Evolutionary conservation across 2,797 vertebrate genomes (phyloP).

Genomic region (Pristis pectinata): DNA sequence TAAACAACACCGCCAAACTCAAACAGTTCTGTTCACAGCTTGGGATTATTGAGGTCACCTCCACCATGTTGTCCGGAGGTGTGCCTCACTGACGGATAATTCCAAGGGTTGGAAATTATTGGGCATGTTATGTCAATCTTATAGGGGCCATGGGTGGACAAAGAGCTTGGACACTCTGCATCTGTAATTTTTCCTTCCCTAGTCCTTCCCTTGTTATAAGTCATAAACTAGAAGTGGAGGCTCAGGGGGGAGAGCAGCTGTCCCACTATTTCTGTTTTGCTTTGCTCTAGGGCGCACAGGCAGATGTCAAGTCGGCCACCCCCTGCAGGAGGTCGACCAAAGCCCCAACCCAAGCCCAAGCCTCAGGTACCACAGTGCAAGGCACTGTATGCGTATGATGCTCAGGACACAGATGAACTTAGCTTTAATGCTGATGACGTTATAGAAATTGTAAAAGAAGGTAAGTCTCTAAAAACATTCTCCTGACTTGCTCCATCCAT

Average conservation of each 20-base stretch:
- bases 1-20: not conserved
- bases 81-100: not conserved
- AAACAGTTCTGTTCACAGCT: not conserved
- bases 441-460: constrained; percentile 91
- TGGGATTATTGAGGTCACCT: not conserved
- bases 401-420: constrained; percentile 96
- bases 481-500: not conserved
- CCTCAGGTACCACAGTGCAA: constrained; percentile 94
- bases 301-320: constrained; percentile 71
- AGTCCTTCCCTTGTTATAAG: not conserved
- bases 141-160: not conserved
- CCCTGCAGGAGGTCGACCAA: constrained; percentile 84
- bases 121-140: not conserved
- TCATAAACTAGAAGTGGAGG: not conserved
- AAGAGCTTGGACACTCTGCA: not conserved
- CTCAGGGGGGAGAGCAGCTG: not conserved
- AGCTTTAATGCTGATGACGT: constrained; percentile 93
- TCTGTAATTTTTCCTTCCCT: not conserved
- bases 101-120: no score
- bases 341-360: constrained; percentile 93
- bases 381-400: constrained; percentile 91
- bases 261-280: not conserved
- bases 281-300: constrained; percentile 66
- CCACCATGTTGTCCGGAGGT: not conserved
- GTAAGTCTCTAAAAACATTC: constrained; percentile 51